Conservation (phyloP, 2,888 invertebrate species). For the Kryphioiulus occultus region DNA sequence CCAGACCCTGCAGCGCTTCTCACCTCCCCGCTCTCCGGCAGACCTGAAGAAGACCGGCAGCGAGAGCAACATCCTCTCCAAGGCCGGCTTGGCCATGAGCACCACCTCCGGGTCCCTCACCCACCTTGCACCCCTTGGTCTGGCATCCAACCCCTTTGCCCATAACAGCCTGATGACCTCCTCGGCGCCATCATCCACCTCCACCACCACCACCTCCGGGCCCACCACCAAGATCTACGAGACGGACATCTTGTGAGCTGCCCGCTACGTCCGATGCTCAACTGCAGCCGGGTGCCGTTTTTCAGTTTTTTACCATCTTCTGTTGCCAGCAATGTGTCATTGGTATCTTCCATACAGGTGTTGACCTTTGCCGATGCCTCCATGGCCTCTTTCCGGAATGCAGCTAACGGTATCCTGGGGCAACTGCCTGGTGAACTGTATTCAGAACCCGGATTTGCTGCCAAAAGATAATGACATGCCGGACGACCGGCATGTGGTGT, state of each 20-base stretch:
- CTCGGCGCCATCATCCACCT: conserved; percentile 48
- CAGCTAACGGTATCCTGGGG: no score
- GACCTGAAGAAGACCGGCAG: conserved; percentile 84
- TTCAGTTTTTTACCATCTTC: neutral
- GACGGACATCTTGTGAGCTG: conserved; percentile 85
- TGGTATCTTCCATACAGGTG: neutral
- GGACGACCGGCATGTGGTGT: neutral
- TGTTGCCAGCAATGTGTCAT: neutral
- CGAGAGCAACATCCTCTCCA: conserved; percentile 85
- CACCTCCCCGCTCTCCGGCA: conserved; percentile 65
- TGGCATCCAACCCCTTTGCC: conserved; percentile 47
- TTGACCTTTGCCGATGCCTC: no score
- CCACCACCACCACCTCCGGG: conserved; percentile 37
- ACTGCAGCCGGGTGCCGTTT: neutral
- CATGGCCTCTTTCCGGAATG: no score
- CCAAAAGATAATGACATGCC: neutral
- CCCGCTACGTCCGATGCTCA: neutral
- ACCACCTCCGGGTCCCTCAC: conserved; percentile 71
- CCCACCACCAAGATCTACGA: conserved; percentile 70
- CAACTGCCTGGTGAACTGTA: neutral
- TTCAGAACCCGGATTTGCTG: neutral
- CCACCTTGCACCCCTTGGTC: conserved; percentile 66
- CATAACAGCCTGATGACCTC: conserved; percentile 50
- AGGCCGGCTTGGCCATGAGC: conserved; percentile 76
- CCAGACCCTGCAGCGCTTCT: conserved; percentile 64